A percentile compares a stretch with the other conserved stretches of the same genome.
phyloP scores from a whole-genome alignment of 2,797 vertebrate species.

The Harpagifer antarcticus region DNA sequence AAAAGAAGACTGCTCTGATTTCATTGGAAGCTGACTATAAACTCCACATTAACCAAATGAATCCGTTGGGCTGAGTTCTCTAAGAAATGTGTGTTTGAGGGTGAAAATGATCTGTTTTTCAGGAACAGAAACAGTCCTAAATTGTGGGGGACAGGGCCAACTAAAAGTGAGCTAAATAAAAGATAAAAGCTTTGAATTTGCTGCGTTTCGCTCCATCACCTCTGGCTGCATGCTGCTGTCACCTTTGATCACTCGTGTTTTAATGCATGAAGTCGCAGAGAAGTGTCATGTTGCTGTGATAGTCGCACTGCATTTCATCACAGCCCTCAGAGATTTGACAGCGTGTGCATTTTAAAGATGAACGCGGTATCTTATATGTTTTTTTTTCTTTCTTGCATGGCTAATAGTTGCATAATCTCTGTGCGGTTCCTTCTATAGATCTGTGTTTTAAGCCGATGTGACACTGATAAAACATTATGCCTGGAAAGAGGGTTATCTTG shows the following conservation, averaged over 20 bases:
- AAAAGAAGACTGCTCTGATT: constrained; percentile 1
- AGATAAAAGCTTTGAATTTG: constrained; percentile 39
- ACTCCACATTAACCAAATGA: neutral
- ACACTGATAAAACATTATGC: neutral
- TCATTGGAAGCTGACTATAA: neutral
- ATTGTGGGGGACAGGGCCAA: neutral
- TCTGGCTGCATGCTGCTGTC: constrained; percentile 63
- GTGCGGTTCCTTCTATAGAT: neutral
- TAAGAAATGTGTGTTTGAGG: neutral
- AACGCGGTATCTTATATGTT: neutral
- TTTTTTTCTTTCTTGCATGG: neutral
- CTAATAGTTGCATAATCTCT: constrained; percentile 12
- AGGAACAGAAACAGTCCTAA: constrained; percentile 19
- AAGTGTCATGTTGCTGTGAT: constrained; percentile 65
- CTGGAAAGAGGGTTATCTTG: too few relatives aligned
- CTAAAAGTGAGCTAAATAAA: constrained; percentile 40
- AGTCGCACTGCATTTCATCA: constrained; percentile 70
- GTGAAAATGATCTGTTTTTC: neutral
- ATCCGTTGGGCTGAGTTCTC: constrained; percentile 5
- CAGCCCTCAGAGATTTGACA: constrained; percentile 48
- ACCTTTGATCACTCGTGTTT: constrained; percentile 79
- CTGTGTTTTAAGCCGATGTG: neutral
- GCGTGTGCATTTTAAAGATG: constrained; percentile 36
- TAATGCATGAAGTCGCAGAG: constrained; percentile 76
- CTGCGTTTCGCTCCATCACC: constrained; percentile 41